Conservation (phyloP, 2,113 vertebrate genomes). For the Anhinga rufa region DNA sequence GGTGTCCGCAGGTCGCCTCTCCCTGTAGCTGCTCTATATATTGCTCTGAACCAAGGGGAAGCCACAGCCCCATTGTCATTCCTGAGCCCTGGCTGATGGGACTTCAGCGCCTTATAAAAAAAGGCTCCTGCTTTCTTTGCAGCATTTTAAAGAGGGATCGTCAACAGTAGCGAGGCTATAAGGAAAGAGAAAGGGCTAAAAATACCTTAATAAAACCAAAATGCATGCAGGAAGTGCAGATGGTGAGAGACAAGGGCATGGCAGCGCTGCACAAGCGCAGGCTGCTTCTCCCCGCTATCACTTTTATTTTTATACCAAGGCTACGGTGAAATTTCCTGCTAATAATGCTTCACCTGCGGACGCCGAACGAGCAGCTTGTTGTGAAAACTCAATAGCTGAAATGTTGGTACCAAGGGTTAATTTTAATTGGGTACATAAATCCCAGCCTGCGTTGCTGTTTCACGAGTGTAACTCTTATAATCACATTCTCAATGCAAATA, state of each 20-base stretch:
- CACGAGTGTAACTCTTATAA: fast-evolving
- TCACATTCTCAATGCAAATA: neutral
- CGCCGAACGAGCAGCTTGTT: neutral
- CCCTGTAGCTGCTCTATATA: neutral
- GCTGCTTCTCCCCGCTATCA: neutral
- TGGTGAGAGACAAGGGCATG: conserved; percentile 12
- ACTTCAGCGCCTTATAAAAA: neutral
- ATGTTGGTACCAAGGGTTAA: neutral
- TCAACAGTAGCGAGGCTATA: neutral
- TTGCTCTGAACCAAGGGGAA: neutral
- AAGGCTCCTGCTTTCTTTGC: neutral
- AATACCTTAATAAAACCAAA: neutral
- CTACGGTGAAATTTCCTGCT: neutral
- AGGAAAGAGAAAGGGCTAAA: neutral
- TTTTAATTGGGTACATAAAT: neutral
- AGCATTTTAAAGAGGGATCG: neutral
- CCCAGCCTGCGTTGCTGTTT: neutral
- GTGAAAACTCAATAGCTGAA: neutral
- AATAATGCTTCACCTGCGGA: neutral
- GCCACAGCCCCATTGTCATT: neutral
- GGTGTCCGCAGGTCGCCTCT: neutral
- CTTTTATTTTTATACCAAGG: conserved; percentile 1
- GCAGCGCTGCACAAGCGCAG: neutral
- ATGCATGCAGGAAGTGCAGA: neutral
- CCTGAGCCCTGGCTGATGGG: neutral